These are phyloP conservation scores for Tribolium freemani DNA, from an alignment of 2,888 invertebrate genomes.

Conservation along the genomic window DNA sequence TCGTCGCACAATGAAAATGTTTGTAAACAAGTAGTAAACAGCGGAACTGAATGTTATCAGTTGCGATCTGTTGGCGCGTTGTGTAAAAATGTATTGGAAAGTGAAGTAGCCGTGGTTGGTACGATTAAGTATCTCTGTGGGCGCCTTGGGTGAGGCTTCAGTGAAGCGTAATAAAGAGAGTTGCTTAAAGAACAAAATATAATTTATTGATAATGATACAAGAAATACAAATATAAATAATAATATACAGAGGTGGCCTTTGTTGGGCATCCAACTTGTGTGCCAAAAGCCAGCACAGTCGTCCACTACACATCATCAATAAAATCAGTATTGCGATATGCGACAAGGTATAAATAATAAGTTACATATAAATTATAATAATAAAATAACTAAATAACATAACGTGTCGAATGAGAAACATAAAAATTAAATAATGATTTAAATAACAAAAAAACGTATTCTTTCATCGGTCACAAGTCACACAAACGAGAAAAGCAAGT, in stretches of 20 bases:
- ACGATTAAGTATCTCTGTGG: conserved; percentile 28
- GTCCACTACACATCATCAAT: conserved; percentile 62
- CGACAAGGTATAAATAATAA: conserved; percentile 68
- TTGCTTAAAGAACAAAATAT: conserved; percentile 66
- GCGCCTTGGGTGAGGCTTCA: conserved; percentile 33
- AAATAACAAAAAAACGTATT: conserved; percentile 68
- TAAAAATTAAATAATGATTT: conserved; percentile 69
- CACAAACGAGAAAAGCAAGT: conserved; percentile 60
- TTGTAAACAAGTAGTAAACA: not conserved
- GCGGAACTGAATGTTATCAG: not conserved
- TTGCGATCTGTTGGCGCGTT: not conserved
- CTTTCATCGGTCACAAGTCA: conserved; percentile 65
- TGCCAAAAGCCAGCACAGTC: conserved; percentile 63
- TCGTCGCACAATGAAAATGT: not conserved
- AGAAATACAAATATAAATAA: conserved; percentile 63
- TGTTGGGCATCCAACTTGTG: conserved; percentile 52
- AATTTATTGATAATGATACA: conserved; percentile 69
- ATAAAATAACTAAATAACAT: conserved; percentile 70
- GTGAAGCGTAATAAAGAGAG: conserved; percentile 17
- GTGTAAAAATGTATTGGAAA: conserved; percentile 24
- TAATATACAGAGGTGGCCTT: conserved; percentile 44
- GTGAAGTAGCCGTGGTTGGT: conserved; percentile 19
- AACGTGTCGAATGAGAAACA: conserved; percentile 67
- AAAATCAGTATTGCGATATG: conserved; percentile 45
- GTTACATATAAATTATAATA: conserved; percentile 70